These are phyloP conservation scores for Bellardia bayeri DNA, from an alignment of 2,888 invertebrate genomes.

Conservation along the genomic window DNA sequence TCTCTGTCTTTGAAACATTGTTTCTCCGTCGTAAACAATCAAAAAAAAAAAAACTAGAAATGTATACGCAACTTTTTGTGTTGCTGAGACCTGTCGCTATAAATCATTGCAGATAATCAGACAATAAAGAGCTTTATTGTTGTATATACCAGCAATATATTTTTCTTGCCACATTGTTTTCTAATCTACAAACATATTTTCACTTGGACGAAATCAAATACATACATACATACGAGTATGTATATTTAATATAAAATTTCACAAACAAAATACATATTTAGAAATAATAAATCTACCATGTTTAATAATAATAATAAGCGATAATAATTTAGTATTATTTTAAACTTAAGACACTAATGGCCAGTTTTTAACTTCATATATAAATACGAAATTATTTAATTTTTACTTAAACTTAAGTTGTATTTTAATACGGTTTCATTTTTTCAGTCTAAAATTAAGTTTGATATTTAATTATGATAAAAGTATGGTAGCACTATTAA, in stretches of 20 bases:
- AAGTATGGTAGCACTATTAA: no score
- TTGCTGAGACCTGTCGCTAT: constrained; percentile 58
- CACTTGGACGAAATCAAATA: not conserved
- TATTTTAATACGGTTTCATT: no score
- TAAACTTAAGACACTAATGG: constrained; percentile 44
- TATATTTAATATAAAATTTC: not conserved
- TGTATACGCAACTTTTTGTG: constrained; percentile 35
- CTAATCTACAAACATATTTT: constrained; percentile 37
- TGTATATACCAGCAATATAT: not conserved
- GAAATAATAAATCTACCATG: constrained; percentile 46
- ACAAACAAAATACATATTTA: not conserved
- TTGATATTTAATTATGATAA: no score
- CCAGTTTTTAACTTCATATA: no score
- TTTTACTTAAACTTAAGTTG: no score
- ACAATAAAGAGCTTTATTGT: constrained; percentile 34
- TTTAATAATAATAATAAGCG: constrained; percentile 42
- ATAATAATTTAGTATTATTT: constrained; percentile 63
- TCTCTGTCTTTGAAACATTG: constrained; percentile 20
- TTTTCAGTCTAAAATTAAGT: no score
- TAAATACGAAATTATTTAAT: no score
- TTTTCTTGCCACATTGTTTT: constrained; percentile 44
- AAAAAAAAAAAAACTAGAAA: constrained; percentile 21
- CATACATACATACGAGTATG: no score
- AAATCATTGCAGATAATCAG: constrained; percentile 67
- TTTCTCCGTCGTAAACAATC: not conserved